Conservation (phyloP, 2,797 vertebrate species). For the Heterohyrax brucei region DNA sequence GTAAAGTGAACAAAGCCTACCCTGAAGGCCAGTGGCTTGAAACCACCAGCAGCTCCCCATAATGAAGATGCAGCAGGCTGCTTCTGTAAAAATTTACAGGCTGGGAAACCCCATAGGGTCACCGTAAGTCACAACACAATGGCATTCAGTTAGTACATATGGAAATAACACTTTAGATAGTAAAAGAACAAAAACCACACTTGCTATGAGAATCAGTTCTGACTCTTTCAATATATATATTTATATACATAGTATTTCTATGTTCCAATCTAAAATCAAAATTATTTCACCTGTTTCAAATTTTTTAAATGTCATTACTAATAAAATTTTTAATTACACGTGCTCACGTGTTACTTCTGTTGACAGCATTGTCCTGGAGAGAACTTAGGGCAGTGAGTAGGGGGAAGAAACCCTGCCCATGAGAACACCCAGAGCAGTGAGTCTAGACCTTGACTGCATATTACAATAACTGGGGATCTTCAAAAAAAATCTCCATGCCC, state of each 20-base stretch:
- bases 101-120: too few species aligned
- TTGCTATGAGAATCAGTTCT: too few species aligned
- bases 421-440: background rate
- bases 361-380: background rate
- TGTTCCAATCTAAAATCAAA: background rate
- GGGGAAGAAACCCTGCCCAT: background rate
- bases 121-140: too few species aligned
- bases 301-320: conserved; percentile 14
- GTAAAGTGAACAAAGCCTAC: too few species aligned
- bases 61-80: too few species aligned
- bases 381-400: background rate
- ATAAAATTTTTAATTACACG: background rate
- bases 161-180: conserved; percentile 58
- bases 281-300: background rate
- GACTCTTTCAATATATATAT: too few species aligned
- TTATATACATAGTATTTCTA: too few species aligned
- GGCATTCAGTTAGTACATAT: background rate
- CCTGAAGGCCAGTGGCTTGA: too few species aligned
- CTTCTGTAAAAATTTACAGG: too few species aligned
- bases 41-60: too few species aligned
- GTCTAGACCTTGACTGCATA: background rate
- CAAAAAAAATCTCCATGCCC: background rate
- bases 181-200: too few species aligned
- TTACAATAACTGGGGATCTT: background rate
- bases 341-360: background rate